These are phyloP conservation scores for Lethenteron reissneri DNA, from an alignment of 2,113 vertebrate genomes.

Conservation along the genomic window DNA sequence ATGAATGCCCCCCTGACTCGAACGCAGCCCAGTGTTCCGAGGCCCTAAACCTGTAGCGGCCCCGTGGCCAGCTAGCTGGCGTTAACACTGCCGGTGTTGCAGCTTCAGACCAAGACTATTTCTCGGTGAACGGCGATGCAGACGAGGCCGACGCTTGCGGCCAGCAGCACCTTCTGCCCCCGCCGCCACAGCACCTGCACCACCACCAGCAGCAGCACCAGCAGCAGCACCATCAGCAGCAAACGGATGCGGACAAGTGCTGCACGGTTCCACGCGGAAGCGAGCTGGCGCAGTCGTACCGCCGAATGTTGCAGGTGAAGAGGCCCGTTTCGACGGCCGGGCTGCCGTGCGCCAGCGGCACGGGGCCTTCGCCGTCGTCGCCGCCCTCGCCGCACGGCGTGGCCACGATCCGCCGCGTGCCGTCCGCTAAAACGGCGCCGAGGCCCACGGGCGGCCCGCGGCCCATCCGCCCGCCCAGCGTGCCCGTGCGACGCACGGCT, in stretches of 20 bases:
- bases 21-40: no score
- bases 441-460: conserved; percentile 38
- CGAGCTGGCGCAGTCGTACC: conserved; percentile 31
- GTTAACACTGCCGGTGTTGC: not conserved
- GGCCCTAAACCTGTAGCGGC: no score
- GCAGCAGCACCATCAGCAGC: conserved; percentile 11
- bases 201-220: no score
- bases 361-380: conserved; percentile 22
- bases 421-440: conserved; percentile 31
- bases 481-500: conserved; percentile 17
- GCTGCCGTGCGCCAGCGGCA: conserved; percentile 26
- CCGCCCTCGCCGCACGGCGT: conserved; percentile 21
- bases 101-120: conserved; percentile 34
- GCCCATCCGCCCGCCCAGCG: conserved; percentile 36
- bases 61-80: no score
- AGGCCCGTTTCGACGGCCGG: conserved; percentile 28
- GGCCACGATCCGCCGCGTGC: conserved; percentile 41
- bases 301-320: conserved; percentile 31
- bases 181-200: no score
- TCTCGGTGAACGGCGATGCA: conserved; percentile 27
- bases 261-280: conserved; percentile 44
- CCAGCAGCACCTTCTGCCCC: no score
- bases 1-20: no score
- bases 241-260: conserved; percentile 37
- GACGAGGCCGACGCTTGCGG: conserved; percentile 11